Conservation (phyloP, 2,888 invertebrate genomes). For the Tenthredo notha region DNA sequence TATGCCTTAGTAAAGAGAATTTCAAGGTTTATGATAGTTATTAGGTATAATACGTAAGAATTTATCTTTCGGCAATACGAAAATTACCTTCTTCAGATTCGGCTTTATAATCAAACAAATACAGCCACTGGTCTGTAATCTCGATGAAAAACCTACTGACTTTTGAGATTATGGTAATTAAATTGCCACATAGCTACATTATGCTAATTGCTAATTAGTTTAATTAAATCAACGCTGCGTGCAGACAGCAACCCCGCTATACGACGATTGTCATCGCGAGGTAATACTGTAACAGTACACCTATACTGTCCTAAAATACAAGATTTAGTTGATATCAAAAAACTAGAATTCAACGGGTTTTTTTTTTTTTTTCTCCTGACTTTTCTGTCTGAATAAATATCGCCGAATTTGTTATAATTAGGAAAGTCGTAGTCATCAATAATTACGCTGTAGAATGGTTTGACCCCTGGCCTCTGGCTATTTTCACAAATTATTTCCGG, state of each 20-base stretch:
- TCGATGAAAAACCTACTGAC: slow-evolving; percentile 36
- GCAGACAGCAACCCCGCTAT: slow-evolving; percentile 12
- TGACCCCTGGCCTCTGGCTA: slow-evolving; percentile 6
- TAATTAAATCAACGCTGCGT: slow-evolving; percentile 51
- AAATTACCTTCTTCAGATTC: not conserved
- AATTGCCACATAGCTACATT: slow-evolving; percentile 42
- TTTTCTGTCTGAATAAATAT: no score
- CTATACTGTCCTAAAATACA: not conserved
- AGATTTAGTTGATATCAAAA: not conserved
- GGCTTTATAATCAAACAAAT: slow-evolving; percentile 21
- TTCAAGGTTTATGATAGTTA: not conserved
- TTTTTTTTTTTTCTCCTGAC: no score
- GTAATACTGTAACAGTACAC: not conserved
- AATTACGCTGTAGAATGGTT: not conserved
- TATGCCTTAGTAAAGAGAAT: not conserved
- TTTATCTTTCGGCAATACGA: not conserved
- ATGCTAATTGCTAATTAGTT: slow-evolving; percentile 50
- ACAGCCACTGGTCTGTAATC: slow-evolving; percentile 17
- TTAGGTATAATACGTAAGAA: not conserved
- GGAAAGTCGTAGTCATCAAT: not conserved
- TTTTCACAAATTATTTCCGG: not conserved
- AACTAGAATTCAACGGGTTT: not conserved
- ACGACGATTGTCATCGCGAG: slow-evolving; percentile 24
- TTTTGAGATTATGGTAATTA: slow-evolving; percentile 41
- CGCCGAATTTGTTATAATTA: not conserved